phyloP scores from a whole-genome alignment of 2,113 vertebrate genomes.

The Catharus minimus region DNA sequence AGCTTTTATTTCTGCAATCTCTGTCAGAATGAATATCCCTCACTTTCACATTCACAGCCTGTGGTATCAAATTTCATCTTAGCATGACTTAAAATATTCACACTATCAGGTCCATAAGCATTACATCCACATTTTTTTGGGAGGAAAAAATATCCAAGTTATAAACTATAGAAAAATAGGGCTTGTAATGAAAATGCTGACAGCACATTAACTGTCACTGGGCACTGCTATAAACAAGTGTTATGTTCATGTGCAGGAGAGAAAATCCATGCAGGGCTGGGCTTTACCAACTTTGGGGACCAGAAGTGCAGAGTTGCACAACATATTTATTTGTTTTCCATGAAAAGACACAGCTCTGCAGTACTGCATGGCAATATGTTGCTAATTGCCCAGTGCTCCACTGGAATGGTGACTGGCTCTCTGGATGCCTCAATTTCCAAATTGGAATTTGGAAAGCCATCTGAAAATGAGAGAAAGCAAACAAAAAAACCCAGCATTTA shows the following conservation, averaged over 20 bases:
- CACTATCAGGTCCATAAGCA: conserved; percentile 5
- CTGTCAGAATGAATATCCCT: background rate
- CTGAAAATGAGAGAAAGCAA: background rate
- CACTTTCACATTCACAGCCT: conserved; percentile 9
- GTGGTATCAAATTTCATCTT: conserved; percentile 39
- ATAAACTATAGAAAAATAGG: conserved; percentile 47
- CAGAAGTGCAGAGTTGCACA: background rate
- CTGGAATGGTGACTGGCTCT: background rate
- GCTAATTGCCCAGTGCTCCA: background rate
- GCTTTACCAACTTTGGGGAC: conserved; percentile 22
- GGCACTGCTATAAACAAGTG: conserved; percentile 9
- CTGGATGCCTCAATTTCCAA: background rate
- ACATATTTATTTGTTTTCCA: background rate
- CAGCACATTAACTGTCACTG: conserved; percentile 12
- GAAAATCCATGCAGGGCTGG: background rate
- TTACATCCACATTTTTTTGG: background rate
- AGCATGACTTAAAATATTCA: conserved; percentile 23
- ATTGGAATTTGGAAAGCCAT: background rate
- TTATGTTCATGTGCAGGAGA: conserved; percentile 8
- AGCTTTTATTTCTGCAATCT: conserved; percentile 26
- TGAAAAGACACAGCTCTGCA: background rate
- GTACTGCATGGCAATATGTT: background rate
- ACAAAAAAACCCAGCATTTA: background rate
- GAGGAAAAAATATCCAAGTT: background rate
- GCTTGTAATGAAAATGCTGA: conserved; percentile 47